These are phyloP conservation scores for Grapholita molesta DNA, from an alignment of 1,140 invertebrate genomes.

Conservation along the genomic window DNA sequence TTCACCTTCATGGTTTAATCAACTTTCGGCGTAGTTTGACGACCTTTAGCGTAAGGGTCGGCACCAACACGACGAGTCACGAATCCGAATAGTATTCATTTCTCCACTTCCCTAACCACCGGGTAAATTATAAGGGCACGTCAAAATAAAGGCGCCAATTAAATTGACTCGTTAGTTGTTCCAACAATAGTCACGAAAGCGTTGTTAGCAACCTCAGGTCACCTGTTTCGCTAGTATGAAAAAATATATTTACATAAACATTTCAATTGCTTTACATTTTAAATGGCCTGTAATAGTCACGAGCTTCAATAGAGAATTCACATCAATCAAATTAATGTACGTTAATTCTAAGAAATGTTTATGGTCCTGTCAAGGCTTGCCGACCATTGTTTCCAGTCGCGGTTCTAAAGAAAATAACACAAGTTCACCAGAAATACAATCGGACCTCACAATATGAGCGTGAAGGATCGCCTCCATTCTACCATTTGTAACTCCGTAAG, in stretches of 20 bases:
- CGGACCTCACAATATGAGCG: slow-evolving; percentile 34
- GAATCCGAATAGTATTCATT: slow-evolving; percentile 18
- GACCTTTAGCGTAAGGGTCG: slow-evolving; percentile 10
- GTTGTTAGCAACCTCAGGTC: slow-evolving; percentile 8
- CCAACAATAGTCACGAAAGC: slow-evolving; percentile 31
- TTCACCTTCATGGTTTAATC: slow-evolving; percentile 13
- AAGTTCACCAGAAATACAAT: slow-evolving; percentile 26
- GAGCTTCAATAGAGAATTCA: background rate
- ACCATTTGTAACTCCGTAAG: slow-evolving; percentile 46
- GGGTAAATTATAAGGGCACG: slow-evolving; percentile 43
- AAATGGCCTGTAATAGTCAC: background rate
- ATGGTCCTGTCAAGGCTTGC: background rate
- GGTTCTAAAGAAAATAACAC: background rate
- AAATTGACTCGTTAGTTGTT: slow-evolving; percentile 32
- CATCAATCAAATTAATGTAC: background rate
- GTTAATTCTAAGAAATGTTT: background rate
- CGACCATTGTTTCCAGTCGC: background rate
- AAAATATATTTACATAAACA: background rate
- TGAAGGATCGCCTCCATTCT: slow-evolving; percentile 31
- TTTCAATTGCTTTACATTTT: background rate
- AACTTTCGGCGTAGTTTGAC: slow-evolving; percentile 15
- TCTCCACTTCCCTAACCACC: slow-evolving; percentile 37
- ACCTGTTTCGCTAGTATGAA: background rate
- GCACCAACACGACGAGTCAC: slow-evolving; percentile 11
- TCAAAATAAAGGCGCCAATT: slow-evolving; percentile 45